Base-by-base conservation (phyloP, 2,888 invertebrate genomes). In the Parnassius orleans region DNA sequence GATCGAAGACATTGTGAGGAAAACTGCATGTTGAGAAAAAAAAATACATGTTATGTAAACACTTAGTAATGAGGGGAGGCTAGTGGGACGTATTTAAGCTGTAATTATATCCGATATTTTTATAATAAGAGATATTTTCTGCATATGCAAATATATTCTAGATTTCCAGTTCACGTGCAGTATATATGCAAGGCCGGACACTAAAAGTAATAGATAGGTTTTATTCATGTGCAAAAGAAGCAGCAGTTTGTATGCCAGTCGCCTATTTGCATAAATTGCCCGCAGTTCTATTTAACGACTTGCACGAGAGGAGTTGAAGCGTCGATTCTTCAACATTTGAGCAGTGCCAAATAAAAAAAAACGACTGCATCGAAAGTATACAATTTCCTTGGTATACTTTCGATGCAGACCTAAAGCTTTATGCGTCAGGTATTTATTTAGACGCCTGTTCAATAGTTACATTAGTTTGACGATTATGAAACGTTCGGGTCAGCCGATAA, bases 401-500 rank as follows among this genome's bases (percentile, higher is more conserved):
- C n/a, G n/a, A n/a, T n/a, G n/a, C n/a, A n/a, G n/a, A n/a, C 14
- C 14, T 14, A 48, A 48, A 14, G 11, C 9, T 12, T 48, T 48
- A 48, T 48, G 48, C 10, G 51, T n/a, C 15, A 43, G 42, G 47
- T 41, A 42, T 43, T 2, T 24, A 53, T 47, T 24, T 53, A 48
- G 48, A 50, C 15, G 54, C 56, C 59, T 48, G 43, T 11, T 15
- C 47, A 53, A 66, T 69, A 65, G 68, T 70, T 72, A 72, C 73
- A 70, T 73, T 74, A 76, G 68, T 72, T 78, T 77, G 15, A 54
- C 50, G 58, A 63, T 63, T 59, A 50, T 56, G 55, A 79, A 81
- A 79, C 71, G 72, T 71, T 79, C 79, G 76, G 87, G 86, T 88
- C 87, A 84, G 77, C 75, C 78, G 90, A 90, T 89, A 90, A 86